These are phyloP conservation scores for Hippoglossus stenolepis DNA, from an alignment of 2,113 vertebrate genomes.

Conservation along the genomic window DNA sequence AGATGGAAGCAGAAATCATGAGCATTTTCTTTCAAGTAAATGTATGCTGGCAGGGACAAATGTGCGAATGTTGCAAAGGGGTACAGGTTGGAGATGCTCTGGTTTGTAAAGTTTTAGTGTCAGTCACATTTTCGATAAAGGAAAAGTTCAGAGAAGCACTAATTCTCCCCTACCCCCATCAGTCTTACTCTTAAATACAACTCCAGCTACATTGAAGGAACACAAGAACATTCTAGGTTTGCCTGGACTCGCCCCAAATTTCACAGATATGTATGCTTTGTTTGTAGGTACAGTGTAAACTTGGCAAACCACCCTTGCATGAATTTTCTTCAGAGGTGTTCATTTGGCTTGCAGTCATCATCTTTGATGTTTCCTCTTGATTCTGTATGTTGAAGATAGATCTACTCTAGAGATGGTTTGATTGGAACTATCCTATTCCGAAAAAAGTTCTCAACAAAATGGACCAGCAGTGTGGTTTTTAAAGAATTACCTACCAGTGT, in stretches of 20 bases:
- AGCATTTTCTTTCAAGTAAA: constrained; percentile 63
- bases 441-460: constrained; percentile 81
- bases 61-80: constrained; percentile 63
- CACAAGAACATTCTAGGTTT: constrained; percentile 71
- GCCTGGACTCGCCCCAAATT: constrained; percentile 69
- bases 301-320: constrained; percentile 74
- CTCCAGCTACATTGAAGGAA: constrained; percentile 79
- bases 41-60: constrained; percentile 50
- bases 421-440: constrained; percentile 76
- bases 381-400: constrained; percentile 75
- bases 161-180: constrained; percentile 61
- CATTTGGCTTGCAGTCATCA: constrained; percentile 78
- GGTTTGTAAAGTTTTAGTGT: constrained; percentile 66
- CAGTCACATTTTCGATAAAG: constrained; percentile 60
- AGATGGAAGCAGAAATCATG: constrained; percentile 73
- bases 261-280: constrained; percentile 74
- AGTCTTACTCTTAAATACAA: constrained; percentile 75
- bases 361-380: constrained; percentile 69
- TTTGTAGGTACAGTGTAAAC: constrained; percentile 80
- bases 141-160: constrained; percentile 72
- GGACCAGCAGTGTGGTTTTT: constrained; percentile 77
- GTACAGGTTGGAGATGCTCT: constrained; percentile 59
- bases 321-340: constrained; percentile 73
- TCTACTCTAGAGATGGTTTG: constrained; percentile 79
- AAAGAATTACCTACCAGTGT: constrained; percentile 80